Base-by-base conservation (phyloP, 1,140 invertebrate species). In the Araneus ventricosus region DNA sequence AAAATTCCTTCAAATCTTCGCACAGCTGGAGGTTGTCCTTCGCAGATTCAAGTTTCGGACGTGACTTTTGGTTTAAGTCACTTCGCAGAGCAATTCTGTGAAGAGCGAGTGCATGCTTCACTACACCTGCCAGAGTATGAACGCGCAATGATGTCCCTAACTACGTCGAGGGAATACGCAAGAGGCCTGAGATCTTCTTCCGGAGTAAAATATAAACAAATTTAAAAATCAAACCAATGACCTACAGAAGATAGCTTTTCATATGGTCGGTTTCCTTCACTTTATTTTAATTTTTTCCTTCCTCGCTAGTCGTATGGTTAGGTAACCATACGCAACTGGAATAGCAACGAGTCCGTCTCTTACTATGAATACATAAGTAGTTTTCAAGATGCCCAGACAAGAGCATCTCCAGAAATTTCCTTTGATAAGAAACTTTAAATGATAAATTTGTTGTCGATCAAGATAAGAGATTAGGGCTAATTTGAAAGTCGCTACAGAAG, bases 171-270 rank as follows among this genome's bases (percentile, higher is more conserved):
- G 24, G 27, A 67, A 67, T 27, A 30, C 63, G 14, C 24, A 67
- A 67, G 63, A 67, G n/a, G 20, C 70, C 70, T 75, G 8, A 20
- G 27, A 34, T 75, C 30, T 75, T 75, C 67, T 75, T 34, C 67
- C 67, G 70, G 27, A 75, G 10, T 22, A 37, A 75, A 75, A 75
- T 22, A 75, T 75, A 34, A 75, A 75, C 70, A 75, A 75, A 37
- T 34, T 75, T 22, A 75, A 75, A 37, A 75, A 37, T 37, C 70
- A 75, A 75, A 75, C 70, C 70, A 75, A 75, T 75, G 70, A 37
- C 70, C 70, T 75, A 75, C 70, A 75, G 70, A 75, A 75, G 30
- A 75, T 75, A 75, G 70, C 34, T 34, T 75, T 75, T 34, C 70
- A 34, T 75, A 75, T 34, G 67, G 70, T 75, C 70, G 70, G 70